phyloP scores from a whole-genome alignment of 2,888 invertebrate species.

The Monoplex corrugatus region DNA sequence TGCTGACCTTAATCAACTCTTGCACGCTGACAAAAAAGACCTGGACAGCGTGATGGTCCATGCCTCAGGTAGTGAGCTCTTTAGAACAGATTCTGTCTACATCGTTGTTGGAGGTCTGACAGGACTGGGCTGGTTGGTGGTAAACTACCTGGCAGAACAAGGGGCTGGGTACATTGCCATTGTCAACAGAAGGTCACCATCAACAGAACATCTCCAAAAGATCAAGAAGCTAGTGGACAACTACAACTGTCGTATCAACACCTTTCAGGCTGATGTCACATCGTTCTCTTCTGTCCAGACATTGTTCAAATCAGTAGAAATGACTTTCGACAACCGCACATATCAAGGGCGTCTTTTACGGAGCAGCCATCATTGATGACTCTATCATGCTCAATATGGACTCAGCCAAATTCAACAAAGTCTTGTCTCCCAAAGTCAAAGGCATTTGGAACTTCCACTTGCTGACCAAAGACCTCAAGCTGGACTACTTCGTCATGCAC shows the following conservation, averaged over 20 bases:
- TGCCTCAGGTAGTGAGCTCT: constrained; percentile 50
- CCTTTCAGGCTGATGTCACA: constrained; percentile 63
- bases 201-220: constrained; percentile 52
- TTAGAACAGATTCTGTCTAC: constrained; percentile 62
- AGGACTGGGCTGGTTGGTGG: constrained; percentile 71
- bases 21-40: constrained; percentile 42
- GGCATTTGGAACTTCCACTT: constrained; percentile 72
- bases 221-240: constrained; percentile 53
- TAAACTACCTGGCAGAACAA: constrained; percentile 60
- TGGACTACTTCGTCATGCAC: constrained; percentile 71
- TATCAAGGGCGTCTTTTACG: constrained; percentile 70
- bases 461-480: constrained; percentile 56
- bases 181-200: constrained; percentile 62
- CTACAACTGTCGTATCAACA: constrained; percentile 55
- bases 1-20: constrained; percentile 51
- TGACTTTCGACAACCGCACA: constrained; percentile 44
- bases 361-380: constrained; percentile 66
- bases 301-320: constrained; percentile 54
- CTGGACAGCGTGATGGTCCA: constrained; percentile 43
- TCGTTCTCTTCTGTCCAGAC: constrained; percentile 56
- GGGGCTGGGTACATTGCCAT: constrained; percentile 65
- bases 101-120: constrained; percentile 70
- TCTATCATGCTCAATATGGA: constrained; percentile 58
- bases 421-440: constrained; percentile 66
- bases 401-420: constrained; percentile 57